Evolutionary conservation across 2,797 vertebrate species (phyloP), one percentile per base, ranked within the genome.

Genomic region (Aulostomus chinensis): DNA sequence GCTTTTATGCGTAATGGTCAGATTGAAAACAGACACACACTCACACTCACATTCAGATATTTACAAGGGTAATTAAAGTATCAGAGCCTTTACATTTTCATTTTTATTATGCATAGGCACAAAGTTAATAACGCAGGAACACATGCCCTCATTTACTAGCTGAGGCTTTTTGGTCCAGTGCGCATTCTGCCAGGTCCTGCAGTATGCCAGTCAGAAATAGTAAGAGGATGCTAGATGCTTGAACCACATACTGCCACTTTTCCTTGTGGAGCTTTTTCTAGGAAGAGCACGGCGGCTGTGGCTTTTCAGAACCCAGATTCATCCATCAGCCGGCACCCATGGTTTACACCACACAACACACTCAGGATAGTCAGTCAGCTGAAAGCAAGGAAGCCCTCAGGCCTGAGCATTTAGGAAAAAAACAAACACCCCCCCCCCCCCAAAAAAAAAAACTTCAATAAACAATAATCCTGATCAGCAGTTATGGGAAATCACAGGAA

Each of bases 181-280:
- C 18, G 47, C 81, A 84, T 86, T 88, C 80, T 87, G 81, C 73
- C 51, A 55, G 67, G 26, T 72, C 57, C 30, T 83, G 80, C 81
- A 83, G 81, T 56, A 74, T 86, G 83, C 65, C 5, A 47, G 70
- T 54, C 86, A 85, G 76, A 89, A 83, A 81, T 88, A 77, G 84
- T 86, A 86, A 62, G 83, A 85, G 85, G 88, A 90, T 58, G 87
- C 76, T 72, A 90, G 79, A 91, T 88, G 86, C 77, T 90, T 88
- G 53, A 84, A 83, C 63, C 76, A 40, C 88, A 87, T 84, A 74
- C 75, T 82, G 78, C 76, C 76, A 68, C 68, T 83, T 76, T 84
- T 78, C 71, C 78, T 77, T 30, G 38, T 26, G 55, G 75, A 73
- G 50, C 68, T 58, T 68, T 79, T 89, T 88, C 80, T 83, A 62